These are phyloP conservation scores for Drosophila oshimai DNA, from an alignment of 1,140 invertebrate species.

Conservation along the genomic window DNA sequence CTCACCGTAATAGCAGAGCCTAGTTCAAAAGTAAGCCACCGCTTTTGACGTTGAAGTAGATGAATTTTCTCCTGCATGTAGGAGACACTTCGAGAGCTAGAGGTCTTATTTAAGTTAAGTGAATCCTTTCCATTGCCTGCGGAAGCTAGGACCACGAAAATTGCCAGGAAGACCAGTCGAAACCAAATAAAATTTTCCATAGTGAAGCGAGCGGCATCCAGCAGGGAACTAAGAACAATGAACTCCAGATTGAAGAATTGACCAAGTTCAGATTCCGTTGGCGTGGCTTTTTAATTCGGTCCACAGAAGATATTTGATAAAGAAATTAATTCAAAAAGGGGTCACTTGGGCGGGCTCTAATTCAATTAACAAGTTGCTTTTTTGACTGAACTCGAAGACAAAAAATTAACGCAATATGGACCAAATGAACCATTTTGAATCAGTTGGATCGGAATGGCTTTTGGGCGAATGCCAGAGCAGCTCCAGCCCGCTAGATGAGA, in stretches of 20 bases:
- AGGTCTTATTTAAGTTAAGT: not conserved
- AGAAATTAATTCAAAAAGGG: constrained; percentile 52
- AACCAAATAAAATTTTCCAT: constrained; percentile 35
- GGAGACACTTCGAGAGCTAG: constrained; percentile 22
- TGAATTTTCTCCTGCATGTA: constrained; percentile 44
- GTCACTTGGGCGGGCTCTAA: constrained; percentile 51
- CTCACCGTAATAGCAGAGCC: constrained; percentile 51
- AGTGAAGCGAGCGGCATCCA: not conserved
- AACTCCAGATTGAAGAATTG: not conserved
- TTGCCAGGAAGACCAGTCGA: not conserved
- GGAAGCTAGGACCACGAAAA: not conserved
- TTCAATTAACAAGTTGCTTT: constrained; percentile 62
- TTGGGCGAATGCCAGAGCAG: constrained; percentile 42
- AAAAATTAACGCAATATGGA: not conserved
- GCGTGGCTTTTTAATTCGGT: constrained; percentile 53
- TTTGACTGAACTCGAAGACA: constrained; percentile 19
- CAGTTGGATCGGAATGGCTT: constrained; percentile 37
- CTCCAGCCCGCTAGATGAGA: constrained; percentile 28
- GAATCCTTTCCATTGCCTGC: not conserved
- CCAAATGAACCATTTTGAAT: constrained; percentile 45
- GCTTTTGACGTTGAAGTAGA: constrained; percentile 49
- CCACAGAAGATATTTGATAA: constrained; percentile 39
- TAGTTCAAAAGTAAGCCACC: constrained; percentile 64
- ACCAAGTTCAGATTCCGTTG: not conserved
- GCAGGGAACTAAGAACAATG: not conserved